phyloP scores from a whole-genome alignment of 2,888 invertebrate genomes.

The Mesorhabditis belari region DNA sequence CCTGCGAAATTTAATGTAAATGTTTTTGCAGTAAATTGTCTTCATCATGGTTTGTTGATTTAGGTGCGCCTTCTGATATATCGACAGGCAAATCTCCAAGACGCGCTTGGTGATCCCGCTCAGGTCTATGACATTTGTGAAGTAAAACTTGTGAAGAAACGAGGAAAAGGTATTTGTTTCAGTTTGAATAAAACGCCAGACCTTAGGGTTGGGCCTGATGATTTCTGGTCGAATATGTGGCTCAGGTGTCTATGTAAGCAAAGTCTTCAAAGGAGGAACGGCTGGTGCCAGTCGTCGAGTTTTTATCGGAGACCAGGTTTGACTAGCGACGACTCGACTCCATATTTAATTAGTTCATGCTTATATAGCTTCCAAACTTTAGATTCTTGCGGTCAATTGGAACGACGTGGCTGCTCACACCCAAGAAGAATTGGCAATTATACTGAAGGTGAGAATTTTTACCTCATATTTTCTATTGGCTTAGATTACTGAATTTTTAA shows the following conservation, averaged over 20 bases:
- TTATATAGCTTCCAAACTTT: slow-evolving; percentile 1
- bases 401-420: slow-evolving; percentile 63
- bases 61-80: slow-evolving; percentile 69
- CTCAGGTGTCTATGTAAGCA: slow-evolving; percentile 73
- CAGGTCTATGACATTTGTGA: slow-evolving; percentile 54
- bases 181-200: slow-evolving; percentile 7
- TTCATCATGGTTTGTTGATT: no score
- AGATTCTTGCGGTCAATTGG: slow-evolving; percentile 76
- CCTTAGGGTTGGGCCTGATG: slow-evolving; percentile 74
- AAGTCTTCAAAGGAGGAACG: slow-evolving; percentile 78
- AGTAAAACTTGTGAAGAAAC: slow-evolving; percentile 25
- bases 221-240: slow-evolving; percentile 72
- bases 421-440: slow-evolving; percentile 77
- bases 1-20: slow-evolving; percentile 70
- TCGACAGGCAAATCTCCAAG: slow-evolving; percentile 58
- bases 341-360: not conserved
- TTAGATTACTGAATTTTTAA: no score
- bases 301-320: slow-evolving; percentile 76
- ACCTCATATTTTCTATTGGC: no score
- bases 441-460: slow-evolving; percentile 71
- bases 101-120: slow-evolving; percentile 53
- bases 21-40: no score
- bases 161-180: slow-evolving; percentile 59
- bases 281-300: slow-evolving; percentile 79
- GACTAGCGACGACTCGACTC: not conserved